A percentile compares a stretch with the other conserved stretches of the same genome.
Evolutionary conservation across 2,888 invertebrate genomes (phyloP).

Genomic region (Meiosimyza platycephala): DNA sequence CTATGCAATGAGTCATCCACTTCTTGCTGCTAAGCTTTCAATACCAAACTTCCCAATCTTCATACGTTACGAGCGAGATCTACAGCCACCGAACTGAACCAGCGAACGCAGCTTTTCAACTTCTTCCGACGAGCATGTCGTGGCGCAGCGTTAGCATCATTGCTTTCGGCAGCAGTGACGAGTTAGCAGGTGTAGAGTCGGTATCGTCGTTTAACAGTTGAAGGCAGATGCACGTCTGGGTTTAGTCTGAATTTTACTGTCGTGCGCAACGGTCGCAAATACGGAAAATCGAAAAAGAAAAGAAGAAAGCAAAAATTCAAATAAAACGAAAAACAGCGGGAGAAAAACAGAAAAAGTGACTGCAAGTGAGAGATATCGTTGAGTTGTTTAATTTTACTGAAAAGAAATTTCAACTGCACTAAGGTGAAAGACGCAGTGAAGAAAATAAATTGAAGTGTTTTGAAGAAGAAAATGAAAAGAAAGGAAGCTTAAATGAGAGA

Average conservation of each 20-base stretch:
- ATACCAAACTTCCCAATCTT: too few species aligned
- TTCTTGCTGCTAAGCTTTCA: too few species aligned
- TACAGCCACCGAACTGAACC: too few species aligned
- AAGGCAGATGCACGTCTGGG: constrained; percentile 22
- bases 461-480: neutral
- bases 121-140: too few species aligned
- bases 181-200: neutral
- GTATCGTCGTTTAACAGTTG: constrained; percentile 19
- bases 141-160: too few species aligned
- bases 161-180: too few species aligned
- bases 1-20: too few species aligned
- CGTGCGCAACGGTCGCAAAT: constrained; percentile 57
- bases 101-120: constrained; percentile 43
- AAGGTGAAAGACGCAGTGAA: too few species aligned
- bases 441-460: constrained; percentile 11
- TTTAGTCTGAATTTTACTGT: constrained; percentile 48
- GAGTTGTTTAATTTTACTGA: neutral
- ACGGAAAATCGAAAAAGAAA: constrained; percentile 40
- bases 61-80: too few species aligned
- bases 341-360: constrained; percentile 19
- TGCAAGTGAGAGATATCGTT: constrained; percentile 23
- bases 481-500: neutral
- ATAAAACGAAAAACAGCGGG: constrained; percentile 19
- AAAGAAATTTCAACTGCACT: too few species aligned
- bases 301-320: constrained; percentile 4